Percentiles rank a stretch among this genome's conserved stretches.
These are phyloP conservation scores for Andrena minutula DNA, from an alignment of 2,888 invertebrate species.

Conservation along the genomic window DNA sequence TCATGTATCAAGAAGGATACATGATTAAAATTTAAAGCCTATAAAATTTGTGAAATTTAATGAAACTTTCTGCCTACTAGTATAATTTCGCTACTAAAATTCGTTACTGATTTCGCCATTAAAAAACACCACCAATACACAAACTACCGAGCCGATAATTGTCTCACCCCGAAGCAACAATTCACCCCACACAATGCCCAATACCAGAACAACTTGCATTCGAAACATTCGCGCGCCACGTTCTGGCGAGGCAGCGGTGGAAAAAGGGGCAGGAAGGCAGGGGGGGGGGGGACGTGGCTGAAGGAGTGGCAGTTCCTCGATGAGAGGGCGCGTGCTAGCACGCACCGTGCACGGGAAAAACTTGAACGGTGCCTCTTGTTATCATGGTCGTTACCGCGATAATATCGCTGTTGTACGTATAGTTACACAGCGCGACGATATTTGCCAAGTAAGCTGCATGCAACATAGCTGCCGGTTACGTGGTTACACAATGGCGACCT, in stretches of 20 bases:
- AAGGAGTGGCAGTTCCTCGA: constrained; percentile 12
- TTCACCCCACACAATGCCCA: background rate
- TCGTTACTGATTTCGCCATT: too few species aligned
- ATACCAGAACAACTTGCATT: background rate
- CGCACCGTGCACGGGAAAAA: constrained; percentile 48
- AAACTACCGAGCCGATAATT: too few species aligned
- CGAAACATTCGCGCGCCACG: background rate
- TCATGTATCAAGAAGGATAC: too few species aligned
- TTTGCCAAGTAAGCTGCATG: constrained; percentile 69
- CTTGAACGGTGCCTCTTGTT: constrained; percentile 60
- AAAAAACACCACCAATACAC: too few species aligned
- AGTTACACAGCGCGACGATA: constrained; percentile 58
- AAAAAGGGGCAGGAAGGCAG: background rate
- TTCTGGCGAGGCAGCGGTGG: background rate
- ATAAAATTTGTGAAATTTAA: too few species aligned
- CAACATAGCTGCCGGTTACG: constrained; percentile 63
- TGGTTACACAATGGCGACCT: constrained; percentile 71
- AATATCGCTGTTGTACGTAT: constrained; percentile 64
- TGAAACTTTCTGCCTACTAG: too few species aligned
- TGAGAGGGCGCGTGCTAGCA: constrained; percentile 21
- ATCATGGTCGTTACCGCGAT: constrained; percentile 70
- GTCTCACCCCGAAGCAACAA: too few species aligned
- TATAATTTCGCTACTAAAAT: too few species aligned
- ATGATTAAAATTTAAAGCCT: too few species aligned
- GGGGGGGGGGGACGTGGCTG: background rate